These are phyloP conservation scores for Gryllus bimaculatus DNA, from an alignment of 1,140 invertebrate genomes.

Conservation along the genomic window DNA sequence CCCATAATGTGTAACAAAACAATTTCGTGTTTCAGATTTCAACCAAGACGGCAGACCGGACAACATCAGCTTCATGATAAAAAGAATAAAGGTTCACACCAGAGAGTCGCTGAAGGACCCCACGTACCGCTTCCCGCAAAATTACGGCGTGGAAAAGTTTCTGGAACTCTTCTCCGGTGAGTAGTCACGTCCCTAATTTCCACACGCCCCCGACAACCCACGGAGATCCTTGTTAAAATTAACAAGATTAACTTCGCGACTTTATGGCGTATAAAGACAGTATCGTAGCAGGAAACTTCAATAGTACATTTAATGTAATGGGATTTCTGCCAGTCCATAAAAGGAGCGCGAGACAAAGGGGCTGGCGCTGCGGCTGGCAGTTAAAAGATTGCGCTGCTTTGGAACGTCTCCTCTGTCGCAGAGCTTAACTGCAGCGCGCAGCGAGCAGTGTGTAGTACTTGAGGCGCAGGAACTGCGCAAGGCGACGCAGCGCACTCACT, in stretches of 20 bases:
- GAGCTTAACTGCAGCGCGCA: too few species aligned
- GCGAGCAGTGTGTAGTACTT: too few species aligned
- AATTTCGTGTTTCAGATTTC: slow-evolving; percentile 65
- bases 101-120: slow-evolving; percentile 70
- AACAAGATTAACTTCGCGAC: neutral
- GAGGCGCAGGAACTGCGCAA: too few species aligned
- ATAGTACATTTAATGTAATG: neutral
- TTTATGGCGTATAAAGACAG: neutral
- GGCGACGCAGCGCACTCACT: too few species aligned
- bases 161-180: slow-evolving; percentile 85
- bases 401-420: neutral
- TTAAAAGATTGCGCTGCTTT: neutral
- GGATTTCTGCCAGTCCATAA: neutral
- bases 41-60: slow-evolving; percentile 84
- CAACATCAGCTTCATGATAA: slow-evolving; percentile 94
- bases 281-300: neutral
- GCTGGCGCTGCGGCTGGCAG: neutral
- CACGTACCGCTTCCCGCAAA: slow-evolving; percentile 79
- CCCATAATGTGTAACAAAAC: neutral
- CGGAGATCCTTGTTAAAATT: neutral
- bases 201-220: neutral
- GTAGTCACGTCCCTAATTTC: slow-evolving; percentile 23
- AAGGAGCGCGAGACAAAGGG: neutral
- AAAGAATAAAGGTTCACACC: slow-evolving; percentile 88
- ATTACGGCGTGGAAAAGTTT: slow-evolving; percentile 91